phyloP scores from a whole-genome alignment of 1,140 invertebrate species.

The Cherax quadricarinatus region DNA sequence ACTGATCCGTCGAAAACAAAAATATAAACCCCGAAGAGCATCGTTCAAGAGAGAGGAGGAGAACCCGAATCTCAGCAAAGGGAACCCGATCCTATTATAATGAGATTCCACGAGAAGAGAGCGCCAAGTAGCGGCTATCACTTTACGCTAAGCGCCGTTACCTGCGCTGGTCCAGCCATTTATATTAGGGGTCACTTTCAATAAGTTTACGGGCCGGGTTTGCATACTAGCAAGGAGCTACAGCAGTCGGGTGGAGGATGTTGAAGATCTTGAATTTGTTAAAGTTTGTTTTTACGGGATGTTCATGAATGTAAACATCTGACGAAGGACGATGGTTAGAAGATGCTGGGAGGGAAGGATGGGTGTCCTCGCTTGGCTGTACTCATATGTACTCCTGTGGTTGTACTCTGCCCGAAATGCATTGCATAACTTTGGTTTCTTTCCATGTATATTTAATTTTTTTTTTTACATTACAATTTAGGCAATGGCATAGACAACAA shows the following conservation, averaged over 20 bases:
- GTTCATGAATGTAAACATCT: neutral
- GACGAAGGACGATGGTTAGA: too few relatives aligned
- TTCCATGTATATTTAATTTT: too few relatives aligned
- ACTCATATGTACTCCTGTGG: too few relatives aligned
- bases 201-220: conserved; percentile 42
- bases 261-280: conserved; percentile 23
- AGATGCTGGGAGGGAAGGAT: too few relatives aligned
- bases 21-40: neutral
- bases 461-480: too few relatives aligned
- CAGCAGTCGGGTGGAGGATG: neutral
- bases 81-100: conserved; percentile 21
- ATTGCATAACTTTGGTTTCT: too few relatives aligned
- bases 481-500: too few relatives aligned
- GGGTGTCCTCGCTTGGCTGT: too few relatives aligned
- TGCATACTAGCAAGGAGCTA: conserved; percentile 33
- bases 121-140: conserved; percentile 35
- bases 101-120: conserved; percentile 27
- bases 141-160: conserved; percentile 23
- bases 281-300: conserved; percentile 18
- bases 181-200: conserved; percentile 41
- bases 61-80: conserved; percentile 23
- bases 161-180: conserved; percentile 25
- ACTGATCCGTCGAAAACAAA: neutral
- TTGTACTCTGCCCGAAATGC: too few relatives aligned
- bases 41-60: neutral